These are phyloP conservation scores for Polydrusus tereticollis DNA, from an alignment of 2,888 invertebrate genomes.

Conservation along the genomic window DNA sequence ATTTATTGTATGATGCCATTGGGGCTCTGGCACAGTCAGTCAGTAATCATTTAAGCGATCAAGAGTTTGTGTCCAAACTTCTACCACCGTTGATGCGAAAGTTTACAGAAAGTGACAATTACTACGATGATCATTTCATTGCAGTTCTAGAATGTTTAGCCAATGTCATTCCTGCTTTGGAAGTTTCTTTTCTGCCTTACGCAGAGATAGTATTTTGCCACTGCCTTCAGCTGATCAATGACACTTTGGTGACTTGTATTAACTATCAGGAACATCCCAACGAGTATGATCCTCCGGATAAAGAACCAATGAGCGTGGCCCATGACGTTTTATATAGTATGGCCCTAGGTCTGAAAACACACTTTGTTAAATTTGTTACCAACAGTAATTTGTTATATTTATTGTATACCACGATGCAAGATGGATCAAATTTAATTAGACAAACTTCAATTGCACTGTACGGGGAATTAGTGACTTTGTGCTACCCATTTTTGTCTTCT, in stretches of 20 bases:
- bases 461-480: constrained; percentile 81
- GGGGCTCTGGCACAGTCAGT: constrained; percentile 82
- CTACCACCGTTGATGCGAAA: constrained; percentile 82
- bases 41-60: constrained; percentile 77
- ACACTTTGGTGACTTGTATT: constrained; percentile 75
- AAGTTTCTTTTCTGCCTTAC: constrained; percentile 80
- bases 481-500: constrained; percentile 90
- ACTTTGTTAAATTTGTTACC: constrained; percentile 76
- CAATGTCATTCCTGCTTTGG: constrained; percentile 81
- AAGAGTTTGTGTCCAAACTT: constrained; percentile 76
- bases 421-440: constrained; percentile 79
- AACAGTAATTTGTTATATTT: constrained; percentile 78
- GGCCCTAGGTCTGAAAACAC: constrained; percentile 77
- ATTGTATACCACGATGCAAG: constrained; percentile 80
- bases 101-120: constrained; percentile 79
- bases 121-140: constrained; percentile 78
- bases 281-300: constrained; percentile 76
- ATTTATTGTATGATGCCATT: constrained; percentile 83
- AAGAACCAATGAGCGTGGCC: constrained; percentile 83
- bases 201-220: constrained; percentile 78
- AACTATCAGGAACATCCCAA: constrained; percentile 75
- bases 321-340: constrained; percentile 80
- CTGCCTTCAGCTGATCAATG: constrained; percentile 78
- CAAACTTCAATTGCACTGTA: constrained; percentile 83
- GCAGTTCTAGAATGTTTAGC: constrained; percentile 82